Evolutionary conservation across 2,113 vertebrate species (phyloP).

Genomic region (Holacanthus passer): DNA sequence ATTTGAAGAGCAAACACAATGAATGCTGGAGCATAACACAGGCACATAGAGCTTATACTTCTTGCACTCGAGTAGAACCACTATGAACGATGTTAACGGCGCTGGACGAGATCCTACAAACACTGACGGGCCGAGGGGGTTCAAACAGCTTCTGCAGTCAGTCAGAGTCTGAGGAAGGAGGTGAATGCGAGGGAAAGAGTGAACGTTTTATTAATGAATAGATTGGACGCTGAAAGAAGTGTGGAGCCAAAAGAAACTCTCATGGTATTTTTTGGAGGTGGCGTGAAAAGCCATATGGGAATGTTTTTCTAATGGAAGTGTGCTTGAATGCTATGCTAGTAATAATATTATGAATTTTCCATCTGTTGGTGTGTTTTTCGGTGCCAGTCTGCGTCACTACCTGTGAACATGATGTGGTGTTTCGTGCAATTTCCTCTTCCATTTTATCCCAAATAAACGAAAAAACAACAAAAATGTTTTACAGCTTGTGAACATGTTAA

Average conservation of each 20-base stretch:
- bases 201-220: slow-evolving; percentile 63
- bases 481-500: slow-evolving; percentile 37
- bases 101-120: slow-evolving; percentile 27
- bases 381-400: slow-evolving; percentile 45
- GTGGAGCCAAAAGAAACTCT: slow-evolving; percentile 59
- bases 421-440: slow-evolving; percentile 1
- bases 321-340: slow-evolving; percentile 12
- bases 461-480: slow-evolving; percentile 38
- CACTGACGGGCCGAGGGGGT: slow-evolving; percentile 27
- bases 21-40: not conserved
- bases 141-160: slow-evolving; percentile 49
- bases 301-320: slow-evolving; percentile 52
- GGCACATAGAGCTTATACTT: not conserved
- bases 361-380: slow-evolving; percentile 22
- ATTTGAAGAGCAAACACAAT: slow-evolving; percentile 13
- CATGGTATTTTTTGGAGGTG: slow-evolving; percentile 34
- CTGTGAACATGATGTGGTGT: slow-evolving; percentile 17
- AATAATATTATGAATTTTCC: slow-evolving; percentile 40
- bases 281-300: slow-evolving; percentile 61
- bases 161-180: slow-evolving; percentile 33
- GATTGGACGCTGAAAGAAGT: slow-evolving; percentile 47
- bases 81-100: slow-evolving; percentile 17
- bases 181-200: slow-evolving; percentile 46
- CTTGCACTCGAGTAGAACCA: not conserved
- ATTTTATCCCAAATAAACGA: not conserved